Base-by-base conservation (phyloP, 2,888 invertebrate genomes). In the Pimpla rufipes region DNA sequence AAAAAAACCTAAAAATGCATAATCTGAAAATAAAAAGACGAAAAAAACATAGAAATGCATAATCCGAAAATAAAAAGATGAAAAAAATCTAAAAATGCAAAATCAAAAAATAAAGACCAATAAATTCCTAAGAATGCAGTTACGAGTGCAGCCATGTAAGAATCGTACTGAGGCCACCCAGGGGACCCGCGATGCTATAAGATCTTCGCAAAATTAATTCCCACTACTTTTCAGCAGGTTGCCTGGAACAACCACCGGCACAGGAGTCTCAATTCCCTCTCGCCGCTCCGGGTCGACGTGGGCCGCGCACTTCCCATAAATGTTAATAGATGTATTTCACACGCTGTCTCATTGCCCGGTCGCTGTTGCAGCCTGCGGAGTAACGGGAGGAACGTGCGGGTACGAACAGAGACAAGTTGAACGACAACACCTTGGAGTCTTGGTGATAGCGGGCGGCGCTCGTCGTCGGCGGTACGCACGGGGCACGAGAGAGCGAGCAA, bases 311-410 rank as follows among this genome's bases (percentile, higher is more conserved):
- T 79, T 84, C 84, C 76, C 81, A 78, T 82, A 82, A 86, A 76
- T 67, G 74, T 85, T 83, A 81, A 67, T 71, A 40, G 57, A 62
- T 70, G 80, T 84, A 83, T 87, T 86, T 85, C 73, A 81, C 79
- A 73, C 79, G 57, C 55, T 68, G 52, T 55, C 70, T 81, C 70
- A 55, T 57, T 79, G 21, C 47, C n/a, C 18, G 42, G 52, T 11
- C 29, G 29, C 3, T n/a, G 37, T 45, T n/a, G n/a, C n/a, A n/a
- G 57, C 40, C 18, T 21, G 29, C 18, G 16, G 57, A 55, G 47
- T n/a, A 13, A 71, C 5, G 5, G 29, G 29, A 29, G 29, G 29
- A 55, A 18, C n/a, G 18, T 16, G 40, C 66, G 37, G n/a, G 42
- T 18, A 42, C 23, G 52, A 62, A 62, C 37, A 62, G 37, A 3